Base-by-base conservation (phyloP, 2,797 vertebrate species). In the Sebastes nivosus region DNA sequence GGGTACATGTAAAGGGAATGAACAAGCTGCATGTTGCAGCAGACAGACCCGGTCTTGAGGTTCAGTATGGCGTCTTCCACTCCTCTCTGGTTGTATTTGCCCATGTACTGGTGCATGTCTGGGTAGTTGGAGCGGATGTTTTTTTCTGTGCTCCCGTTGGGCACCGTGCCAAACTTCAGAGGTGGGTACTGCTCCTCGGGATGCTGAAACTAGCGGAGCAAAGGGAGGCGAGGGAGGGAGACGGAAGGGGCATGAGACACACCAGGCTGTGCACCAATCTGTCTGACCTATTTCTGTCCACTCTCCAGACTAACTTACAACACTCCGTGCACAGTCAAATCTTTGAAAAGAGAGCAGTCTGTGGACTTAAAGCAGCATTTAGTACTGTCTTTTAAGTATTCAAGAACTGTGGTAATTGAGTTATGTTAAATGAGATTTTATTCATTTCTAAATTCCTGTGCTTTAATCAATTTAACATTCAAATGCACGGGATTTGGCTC, bases 61-160 rank as follows among this genome's bases (percentile, higher is more conserved):
- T 98, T 97, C 20, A 95, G 87, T 82, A 98, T 97, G 32, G 97
- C 97, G 13, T 99, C 97, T 90, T 98, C 97, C 89, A 98, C 98
- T 63, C 97, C 96, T 61, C 93, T 97, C 95, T 99, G 98, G 96
- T 99, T 98, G 95, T 98, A 98, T 85, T 97, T 97, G 80, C 97
- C 96, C 97, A 98, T 98, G 94, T 98, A 98, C 89, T 96, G 96
- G 89, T 99, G 97, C 97, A 99, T 98, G 92, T 96, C 97, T 3
- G 97, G 97, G 88, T 99, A 99, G 93, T 98, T 99, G 94, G 97
- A 98, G 87, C 98, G 97, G 85, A 99, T 98, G 86, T 99, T 99
- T 93, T 98, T 98, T 95, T 99, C 98, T 0, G 98, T 99, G 95
- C 97, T 98, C 85, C 98, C 98, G 6, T 99, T 99, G 89, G 97